A percentile compares a stretch with the other conserved stretches of the same genome.
Evolutionary conservation across 1,140 invertebrate species (phyloP).

Genomic region (Kradibia gibbosae): DNA sequence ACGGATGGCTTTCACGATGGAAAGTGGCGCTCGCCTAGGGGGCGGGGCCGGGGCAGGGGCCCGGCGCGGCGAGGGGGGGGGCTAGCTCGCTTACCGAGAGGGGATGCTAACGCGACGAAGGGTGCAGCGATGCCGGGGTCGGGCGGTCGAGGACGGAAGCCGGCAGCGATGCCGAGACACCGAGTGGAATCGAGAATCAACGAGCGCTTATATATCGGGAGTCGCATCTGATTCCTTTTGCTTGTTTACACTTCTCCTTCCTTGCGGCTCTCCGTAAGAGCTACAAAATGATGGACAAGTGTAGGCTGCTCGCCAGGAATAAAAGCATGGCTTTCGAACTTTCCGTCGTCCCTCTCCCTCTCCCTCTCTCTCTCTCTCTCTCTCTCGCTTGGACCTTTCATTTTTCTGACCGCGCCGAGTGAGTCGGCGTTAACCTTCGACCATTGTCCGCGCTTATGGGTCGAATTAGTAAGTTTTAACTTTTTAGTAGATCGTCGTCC

Average conservation of each 20-base stretch:
- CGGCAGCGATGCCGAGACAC: background rate
- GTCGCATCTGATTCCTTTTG: slow-evolving; percentile 6
- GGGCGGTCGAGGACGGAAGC: background rate
- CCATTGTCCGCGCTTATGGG: background rate
- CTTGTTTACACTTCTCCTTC: slow-evolving; percentile 16
- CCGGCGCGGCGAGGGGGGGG: background rate
- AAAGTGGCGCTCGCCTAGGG: background rate
- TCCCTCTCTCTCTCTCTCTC: too few species aligned
- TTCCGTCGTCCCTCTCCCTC: background rate
- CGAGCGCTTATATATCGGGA: slow-evolving; percentile 24
- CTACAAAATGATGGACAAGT: slow-evolving; percentile 44
- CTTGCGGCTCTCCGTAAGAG: slow-evolving; percentile 44
- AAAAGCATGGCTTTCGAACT: slow-evolving; percentile 7
- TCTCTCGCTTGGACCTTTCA: background rate
- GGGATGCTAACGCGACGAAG: too few species aligned
- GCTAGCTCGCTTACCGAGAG: background rate
- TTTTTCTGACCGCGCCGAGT: background rate
- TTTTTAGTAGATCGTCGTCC: too few species aligned
- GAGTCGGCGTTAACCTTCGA: background rate
- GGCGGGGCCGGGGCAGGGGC: background rate
- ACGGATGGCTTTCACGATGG: slow-evolving; percentile 23
- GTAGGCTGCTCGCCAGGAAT: background rate
- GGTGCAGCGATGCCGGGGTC: background rate
- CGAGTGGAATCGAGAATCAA: slow-evolving; percentile 24
- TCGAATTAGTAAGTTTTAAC: background rate